Evolutionary conservation across 2,113 vertebrate species (phyloP), one percentile per base, ranked within the genome.

Genomic region (Lonchura striata): DNA sequence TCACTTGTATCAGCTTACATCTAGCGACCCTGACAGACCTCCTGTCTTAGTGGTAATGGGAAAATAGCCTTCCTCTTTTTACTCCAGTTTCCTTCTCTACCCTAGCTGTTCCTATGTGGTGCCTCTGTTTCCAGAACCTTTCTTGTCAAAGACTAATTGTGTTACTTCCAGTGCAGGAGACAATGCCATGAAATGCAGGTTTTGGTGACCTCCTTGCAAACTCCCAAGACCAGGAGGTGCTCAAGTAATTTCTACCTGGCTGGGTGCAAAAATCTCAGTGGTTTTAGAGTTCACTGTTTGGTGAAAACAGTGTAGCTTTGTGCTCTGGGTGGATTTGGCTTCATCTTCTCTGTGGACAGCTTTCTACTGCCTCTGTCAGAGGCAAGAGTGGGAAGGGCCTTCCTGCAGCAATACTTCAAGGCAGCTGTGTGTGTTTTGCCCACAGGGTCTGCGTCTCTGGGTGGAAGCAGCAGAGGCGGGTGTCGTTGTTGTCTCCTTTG

Each of bases 401-500:
- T 76, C 60, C 44, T 92, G 64, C 39, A 78, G 1, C 39, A 75
- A 18, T 54, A 70, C 27, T 86, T 86, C 22, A 86, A 86, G 79
- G 68, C 25, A 50, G 37, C 56, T 90, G 7, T 77, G 41, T 95
- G 41, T 88, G 49, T 85, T 95, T 89, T 84, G 35, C 75, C 79
- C 8, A 3, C 86, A 97, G 97, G 97, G 79, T 57, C 91, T 97
- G 72, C 93, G 83, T 77, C 94, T 93, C 77, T 97, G 97, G 97
- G 93, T 97, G 82, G 97, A 97, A 95, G 95, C 86, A 35, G 95
- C 97, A 75, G 86, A 95, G 50, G 94, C 89, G 0, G 97, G 97
- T 33, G 95, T 97, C 11, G 86, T 97, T n/a, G 90, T 97, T 25
- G 96, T 97, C 53, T 97, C 97, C 56, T 97, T 97, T 56, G 97